These are phyloP conservation scores for Drosophila burlai DNA, from an alignment of 1,140 invertebrate genomes.

Conservation along the genomic window DNA sequence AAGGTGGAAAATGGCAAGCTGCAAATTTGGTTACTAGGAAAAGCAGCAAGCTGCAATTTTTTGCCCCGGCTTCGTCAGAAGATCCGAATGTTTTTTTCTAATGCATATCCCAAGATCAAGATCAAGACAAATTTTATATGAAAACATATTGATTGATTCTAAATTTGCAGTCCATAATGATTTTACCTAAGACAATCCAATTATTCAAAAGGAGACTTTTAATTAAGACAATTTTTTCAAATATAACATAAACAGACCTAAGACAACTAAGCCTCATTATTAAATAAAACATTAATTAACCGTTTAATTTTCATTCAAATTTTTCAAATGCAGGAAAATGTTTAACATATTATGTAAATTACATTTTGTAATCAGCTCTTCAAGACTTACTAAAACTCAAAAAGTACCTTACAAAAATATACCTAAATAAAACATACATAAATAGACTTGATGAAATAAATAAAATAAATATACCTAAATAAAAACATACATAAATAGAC, in stretches of 20 bases:
- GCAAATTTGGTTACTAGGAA: constrained; percentile 63
- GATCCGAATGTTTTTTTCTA: constrained; percentile 3
- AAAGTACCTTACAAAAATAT: too few relatives aligned
- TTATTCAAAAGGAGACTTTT: too few relatives aligned
- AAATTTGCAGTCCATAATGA: too few relatives aligned
- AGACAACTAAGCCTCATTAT: neutral
- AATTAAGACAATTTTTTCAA: neutral
- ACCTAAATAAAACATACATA: too few relatives aligned
- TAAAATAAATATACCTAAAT: neutral
- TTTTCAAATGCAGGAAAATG: too few relatives aligned
- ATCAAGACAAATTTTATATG: neutral
- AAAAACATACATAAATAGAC: neutral
- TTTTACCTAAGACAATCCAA: neutral
- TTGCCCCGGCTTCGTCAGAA: constrained; percentile 9
- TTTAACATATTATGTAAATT: too few relatives aligned
- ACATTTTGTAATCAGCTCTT: too few relatives aligned
- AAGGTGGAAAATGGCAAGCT: constrained; percentile 69
- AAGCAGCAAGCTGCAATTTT: constrained; percentile 71
- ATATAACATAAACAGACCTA: too few relatives aligned
- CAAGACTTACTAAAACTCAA: too few relatives aligned
- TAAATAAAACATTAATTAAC: neutral
- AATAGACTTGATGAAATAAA: too few relatives aligned
- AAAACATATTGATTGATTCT: neutral
- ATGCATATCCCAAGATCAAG: neutral
- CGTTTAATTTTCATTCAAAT: too few relatives aligned